These are phyloP conservation scores for Sylvietta virens DNA, from an alignment of 2,113 vertebrate genomes.

Conservation along the genomic window DNA sequence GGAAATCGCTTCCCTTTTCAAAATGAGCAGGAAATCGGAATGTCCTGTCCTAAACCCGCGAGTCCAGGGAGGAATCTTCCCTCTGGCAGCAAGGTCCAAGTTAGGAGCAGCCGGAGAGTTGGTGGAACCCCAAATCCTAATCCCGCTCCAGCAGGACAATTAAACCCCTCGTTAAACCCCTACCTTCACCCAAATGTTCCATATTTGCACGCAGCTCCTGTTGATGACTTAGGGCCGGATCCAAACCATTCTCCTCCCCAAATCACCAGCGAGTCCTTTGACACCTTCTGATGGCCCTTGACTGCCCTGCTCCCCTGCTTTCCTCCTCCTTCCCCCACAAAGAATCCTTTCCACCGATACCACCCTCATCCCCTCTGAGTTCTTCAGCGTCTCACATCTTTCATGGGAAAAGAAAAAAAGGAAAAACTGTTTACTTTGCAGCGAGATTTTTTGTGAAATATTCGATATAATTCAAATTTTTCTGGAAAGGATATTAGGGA, in stretches of 20 bases:
- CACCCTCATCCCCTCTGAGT: neutral
- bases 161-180: neutral
- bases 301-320: neutral
- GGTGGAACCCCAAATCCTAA: neutral
- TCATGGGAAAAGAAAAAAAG: neutral
- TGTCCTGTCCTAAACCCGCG: neutral
- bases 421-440: neutral
- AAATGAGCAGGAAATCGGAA: neutral
- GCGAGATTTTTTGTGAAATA: neutral
- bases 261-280: neutral
- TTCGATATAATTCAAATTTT: neutral
- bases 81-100: fast-evolving
- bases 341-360: neutral
- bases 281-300: neutral
- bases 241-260: neutral
- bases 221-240: neutral
- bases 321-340: neutral
- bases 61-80: neutral
- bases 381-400: neutral
- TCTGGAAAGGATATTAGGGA: neutral
- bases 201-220: fast-evolving
- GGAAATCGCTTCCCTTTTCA: neutral
- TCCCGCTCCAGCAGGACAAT: neutral
- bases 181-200: neutral
- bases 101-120: neutral